Evolutionary conservation across 2,888 invertebrate genomes (phyloP), one percentile per base, ranked within the genome.

Genomic region (Barypeithes pellucidus): DNA sequence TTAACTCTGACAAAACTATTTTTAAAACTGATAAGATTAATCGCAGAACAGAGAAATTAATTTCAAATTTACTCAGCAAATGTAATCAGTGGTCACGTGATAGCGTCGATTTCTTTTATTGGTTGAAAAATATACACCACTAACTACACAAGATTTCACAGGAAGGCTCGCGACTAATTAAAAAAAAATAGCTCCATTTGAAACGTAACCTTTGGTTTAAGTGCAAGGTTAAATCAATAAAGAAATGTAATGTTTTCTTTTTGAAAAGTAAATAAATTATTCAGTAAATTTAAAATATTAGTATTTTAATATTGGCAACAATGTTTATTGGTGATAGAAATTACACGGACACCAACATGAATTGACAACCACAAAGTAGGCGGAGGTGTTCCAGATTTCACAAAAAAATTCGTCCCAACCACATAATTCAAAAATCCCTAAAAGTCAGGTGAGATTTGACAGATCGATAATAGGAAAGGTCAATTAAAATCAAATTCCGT

Each of bases 21-120:
- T 67, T 67, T 62, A 68, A 72, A 72, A 72, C 67, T 74, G 74
- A 74, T 74, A 74, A 74, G 70, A 70, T 73, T 67, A 67, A 61
- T 33, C 39, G 20, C 33, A 47, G 61, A 59, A 43, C 52, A 52
- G 22, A 72, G 65, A 65, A 65, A 59, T 71, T 71, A 70, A 70
- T 59, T 65, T 71, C 18, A 50, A 65, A 39, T 65, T 71, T 59
- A 59, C 50, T 18, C 59, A 60, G 54, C 39, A 67, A 36, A 36
- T 66, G 52, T 63, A 66, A 54, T 52, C 22, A 60, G 18, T 9
- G 14, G 50, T 65, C 67, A 67, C 60, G 67, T 67, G 67, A 60
- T n/a, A 12, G 20, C 24, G 16, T 43, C 36, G 1, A 18, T 20
- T n/a, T 16, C 47, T 67, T n/a, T 20, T 36, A 67, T 67, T 67